Evolutionary conservation across 2,888 invertebrate species (phyloP), one percentile per base, ranked within the genome.

Genomic region (Embidobia sp.): DNA sequence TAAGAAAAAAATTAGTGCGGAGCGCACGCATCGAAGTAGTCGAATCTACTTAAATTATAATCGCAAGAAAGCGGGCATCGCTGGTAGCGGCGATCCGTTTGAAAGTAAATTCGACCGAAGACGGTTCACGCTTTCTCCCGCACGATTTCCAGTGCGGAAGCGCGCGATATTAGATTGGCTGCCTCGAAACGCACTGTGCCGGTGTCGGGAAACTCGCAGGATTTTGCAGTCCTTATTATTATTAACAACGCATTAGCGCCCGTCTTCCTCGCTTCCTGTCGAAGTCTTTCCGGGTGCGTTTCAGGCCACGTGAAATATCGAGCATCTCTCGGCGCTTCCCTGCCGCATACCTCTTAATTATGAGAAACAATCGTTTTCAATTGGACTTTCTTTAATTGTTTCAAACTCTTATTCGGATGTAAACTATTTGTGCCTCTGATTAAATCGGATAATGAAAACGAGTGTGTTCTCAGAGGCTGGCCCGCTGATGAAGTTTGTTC

Each of bases 121-220:
- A 51, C 44, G 64, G 57, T 86, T 85, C 81, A 85, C 85, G 85
- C 86, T 86, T 86, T 86, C 86, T 84, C 86, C 80, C 73, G 81
- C 81, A 78, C 82, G 83, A 83, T 86, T 85, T 84, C 81, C 85
- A 81, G 78, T 77, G 67, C 83, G 82, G 81, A 84, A 84, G 80
- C 79, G 72, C 76, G 75, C 77, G 79, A 79, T 82, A 61, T 59
- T 64, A 67, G 57, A 63, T 53, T 77, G 27, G 46, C 69, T 46
- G 26, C 18, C 8, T 57, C 57, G 51, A 31, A 51, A 66, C 11
- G n/a, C n/a, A n/a, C n/a, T 3, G 37, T 13, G 37, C 37, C 37
- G 22, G 67, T 49, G 26, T 48, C 61, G 61, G 31, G 55, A 49
- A 40, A 63, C 22, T 8, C 31, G 35, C 63, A 40, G 26, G 40